A percentile compares a stretch with the other conserved stretches of the same genome.
Evolutionary conservation across 2,888 invertebrate species (phyloP).

Genomic region (Caenorhabditis drosophilae): DNA sequence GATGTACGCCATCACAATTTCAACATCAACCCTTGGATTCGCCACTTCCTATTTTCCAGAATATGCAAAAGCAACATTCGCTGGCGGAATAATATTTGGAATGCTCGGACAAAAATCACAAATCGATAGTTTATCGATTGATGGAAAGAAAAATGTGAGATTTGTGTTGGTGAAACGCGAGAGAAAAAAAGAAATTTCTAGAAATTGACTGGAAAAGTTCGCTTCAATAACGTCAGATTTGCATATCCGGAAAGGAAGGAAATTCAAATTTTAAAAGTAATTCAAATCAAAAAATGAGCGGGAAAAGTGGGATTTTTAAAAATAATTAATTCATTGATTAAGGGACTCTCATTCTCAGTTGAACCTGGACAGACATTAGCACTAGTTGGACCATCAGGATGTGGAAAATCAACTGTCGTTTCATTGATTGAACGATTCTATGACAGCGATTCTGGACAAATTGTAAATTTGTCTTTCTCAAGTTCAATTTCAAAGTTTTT

Average conservation of each 20-base stretch:
- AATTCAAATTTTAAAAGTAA: constrained; percentile 45
- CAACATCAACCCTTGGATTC: constrained; percentile 70
- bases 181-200: no score
- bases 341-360: constrained; percentile 42
- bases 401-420: constrained; percentile 71
- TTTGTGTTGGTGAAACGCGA: no score
- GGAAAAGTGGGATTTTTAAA: no score
- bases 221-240: constrained; percentile 66
- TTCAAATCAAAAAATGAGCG: no score
- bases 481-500: no score
- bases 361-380: constrained; percentile 43
- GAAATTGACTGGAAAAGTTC: constrained; percentile 55
- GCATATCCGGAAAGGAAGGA: constrained; percentile 69
- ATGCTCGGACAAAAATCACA: constrained; percentile 67
- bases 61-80: constrained; percentile 70
- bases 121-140: constrained; percentile 69
- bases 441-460: constrained; percentile 77
- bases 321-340: no score
- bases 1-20: constrained; percentile 54
- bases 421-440: constrained; percentile 80
- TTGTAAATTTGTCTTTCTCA: constrained; percentile 70
- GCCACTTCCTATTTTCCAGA: constrained; percentile 68
- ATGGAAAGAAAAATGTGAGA: constrained; percentile 45
- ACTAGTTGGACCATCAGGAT: constrained; percentile 70
- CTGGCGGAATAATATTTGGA: constrained; percentile 70